Base-by-base conservation (phyloP, 2,797 vertebrate species). In the Pangasius macronema region DNA sequence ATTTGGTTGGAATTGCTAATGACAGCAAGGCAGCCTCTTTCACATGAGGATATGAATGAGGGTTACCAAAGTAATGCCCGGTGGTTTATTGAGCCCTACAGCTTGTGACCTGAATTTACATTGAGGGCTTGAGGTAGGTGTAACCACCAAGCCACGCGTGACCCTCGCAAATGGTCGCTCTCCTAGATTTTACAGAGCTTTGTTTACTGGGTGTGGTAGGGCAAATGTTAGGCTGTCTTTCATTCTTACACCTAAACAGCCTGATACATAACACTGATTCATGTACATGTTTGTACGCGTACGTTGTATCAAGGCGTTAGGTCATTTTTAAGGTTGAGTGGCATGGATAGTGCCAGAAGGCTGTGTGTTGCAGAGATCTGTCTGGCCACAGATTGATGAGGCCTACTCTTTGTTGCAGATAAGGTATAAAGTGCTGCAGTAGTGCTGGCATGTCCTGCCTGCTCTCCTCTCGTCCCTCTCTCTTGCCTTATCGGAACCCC, bases 401-500 rank as follows among this genome's bases (percentile, higher is more conserved):
- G 93, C 93, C 91, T 92, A 91, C 93, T 94, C 93, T 88, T 93
- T 92, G 93, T 7, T 42, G 92, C 93, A 92, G 90, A 91, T 93
- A 91, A 93, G 93, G 94, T 93, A 88, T 90, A 94, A 92, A 93
- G 92, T 94, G 93, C 93, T 94, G 88, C 90, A 93, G 92, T 91
- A 93, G 93, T 91, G 92, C 93, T 93, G 93, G 93, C 91, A 91
- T 93, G 87, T 94, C 95, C 94, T 95, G 94, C 94, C 91, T 87
- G 94, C 94, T 93, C 84, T 88, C 89, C 91, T 57, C 84, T 92
- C 87, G 83, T 90, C 75, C 87, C 87, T 91, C 91, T 85, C 42
- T 65, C 92, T 84, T 91, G 92, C 93, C 94, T 95, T 96, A 96
- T 95, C 94, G 95, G 95, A 96, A 95, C 95, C 96, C 94, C 95